Base-by-base conservation (phyloP, 2,113 vertebrate species). In the Spea multiplicata region DNA sequence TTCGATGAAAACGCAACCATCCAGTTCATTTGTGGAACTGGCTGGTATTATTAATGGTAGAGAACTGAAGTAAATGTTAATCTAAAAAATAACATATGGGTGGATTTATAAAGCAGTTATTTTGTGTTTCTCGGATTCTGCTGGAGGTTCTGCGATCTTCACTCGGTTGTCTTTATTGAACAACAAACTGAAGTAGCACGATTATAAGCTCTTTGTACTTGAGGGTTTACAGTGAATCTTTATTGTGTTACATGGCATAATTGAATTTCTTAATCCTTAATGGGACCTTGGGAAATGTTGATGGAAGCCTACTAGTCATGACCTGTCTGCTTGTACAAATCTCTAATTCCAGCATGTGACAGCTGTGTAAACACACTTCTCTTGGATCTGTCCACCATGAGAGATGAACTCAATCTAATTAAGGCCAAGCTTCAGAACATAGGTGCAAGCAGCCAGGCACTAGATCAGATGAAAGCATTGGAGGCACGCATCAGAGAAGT, bases 301-400 rank as follows among this genome's bases (percentile, higher is more conserved):
- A n/a, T 61, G 1, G 5, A n/a, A 10, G 57, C 14, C 8, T 61
- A 61, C 57, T 5, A 64, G 5, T 64, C n/a, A 64, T 64, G 17
- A 9, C 17, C 4, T 64, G 61, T 17, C 13, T 64, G n/a, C n/a
- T 7, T 64, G 5, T 17, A 6, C 10, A 59, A 6, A 59, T 64
- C 17, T 79, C 30, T 73, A 76, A 16, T 83, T 89, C 13, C 88
- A 99, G 97, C 94, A 46, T 99, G 97, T 0, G 95, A 95, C 74
- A 97, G 88, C 83, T 99, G 97, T 81, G 95, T 95, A n/a, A 87
- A 93, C 82, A 95, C 92, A 0, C 89, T 99, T 62, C 84, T 97
- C 17, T 78, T 86, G 0, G 96, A 97, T 80, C 72, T 98, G 88
- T 92, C 92, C 82, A 87, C 86, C 72, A 90, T 95, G 83, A 85